Evolutionary conservation across 2,113 vertebrate genomes (phyloP).

Genomic region (Mus pahari): DNA sequence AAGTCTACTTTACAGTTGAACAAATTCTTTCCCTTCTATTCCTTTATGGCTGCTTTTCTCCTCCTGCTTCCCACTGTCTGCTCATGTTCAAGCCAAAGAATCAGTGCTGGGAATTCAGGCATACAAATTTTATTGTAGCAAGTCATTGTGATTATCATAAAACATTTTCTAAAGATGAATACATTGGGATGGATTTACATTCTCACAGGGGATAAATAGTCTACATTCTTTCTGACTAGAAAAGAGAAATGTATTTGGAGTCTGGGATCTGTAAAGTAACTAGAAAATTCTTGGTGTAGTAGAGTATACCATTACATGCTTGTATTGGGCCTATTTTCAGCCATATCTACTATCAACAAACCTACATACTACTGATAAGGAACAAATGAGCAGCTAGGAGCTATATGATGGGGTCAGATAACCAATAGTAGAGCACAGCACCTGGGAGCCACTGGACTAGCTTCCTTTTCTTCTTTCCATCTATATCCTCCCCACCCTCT

Average conservation of each 20-base stretch:
- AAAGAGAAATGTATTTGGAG: slow-evolving; percentile 14
- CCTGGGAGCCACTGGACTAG: not conserved
- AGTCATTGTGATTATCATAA: not conserved
- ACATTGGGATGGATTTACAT: not conserved
- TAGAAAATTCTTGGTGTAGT: not conserved
- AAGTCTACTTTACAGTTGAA: not conserved
- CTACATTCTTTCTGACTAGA: not conserved
- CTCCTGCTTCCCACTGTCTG: not conserved
- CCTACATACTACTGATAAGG: not conserved
- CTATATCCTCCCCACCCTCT: not conserved
- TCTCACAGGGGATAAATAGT: not conserved
- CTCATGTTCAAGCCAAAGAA: not conserved
- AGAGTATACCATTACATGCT: not conserved
- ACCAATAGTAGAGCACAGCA: not conserved
- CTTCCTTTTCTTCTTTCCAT: not conserved
- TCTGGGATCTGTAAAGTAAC: slow-evolving; percentile 33
- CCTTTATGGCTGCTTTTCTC: not conserved
- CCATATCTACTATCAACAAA: not conserved
- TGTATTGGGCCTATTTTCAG: not conserved
- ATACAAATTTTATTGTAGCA: not conserved
- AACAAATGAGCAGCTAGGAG: slow-evolving; percentile 4
- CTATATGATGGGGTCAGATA: not conserved
- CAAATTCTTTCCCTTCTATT: not conserved
- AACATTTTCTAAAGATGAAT: not conserved
- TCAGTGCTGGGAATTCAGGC: not conserved